These are phyloP conservation scores for Timandra comae DNA, from an alignment of 2,888 invertebrate genomes.

Conservation along the genomic window DNA sequence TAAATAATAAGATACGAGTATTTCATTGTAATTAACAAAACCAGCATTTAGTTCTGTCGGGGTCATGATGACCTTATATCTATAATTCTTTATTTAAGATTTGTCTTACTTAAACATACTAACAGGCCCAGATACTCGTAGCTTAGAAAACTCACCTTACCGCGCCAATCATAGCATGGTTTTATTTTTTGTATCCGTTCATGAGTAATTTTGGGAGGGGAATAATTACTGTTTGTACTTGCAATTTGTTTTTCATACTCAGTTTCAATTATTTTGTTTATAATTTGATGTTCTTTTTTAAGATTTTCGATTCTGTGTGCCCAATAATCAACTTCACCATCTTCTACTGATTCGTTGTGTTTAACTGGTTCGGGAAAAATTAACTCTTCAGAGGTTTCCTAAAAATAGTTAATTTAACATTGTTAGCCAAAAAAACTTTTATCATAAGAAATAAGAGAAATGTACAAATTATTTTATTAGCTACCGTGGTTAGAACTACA, in stretches of 20 bases:
- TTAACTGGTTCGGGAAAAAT: slow-evolving; percentile 27
- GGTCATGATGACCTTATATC: no score
- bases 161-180: slow-evolving; percentile 56
- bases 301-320: slow-evolving; percentile 51
- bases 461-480: no score
- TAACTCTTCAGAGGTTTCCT: slow-evolving; percentile 38
- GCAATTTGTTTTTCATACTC: slow-evolving; percentile 60
- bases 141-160: no score
- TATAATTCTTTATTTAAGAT: no score
- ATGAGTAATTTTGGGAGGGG: slow-evolving; percentile 36
- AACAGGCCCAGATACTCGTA: no score
- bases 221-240: slow-evolving; percentile 38
- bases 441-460: neutral
- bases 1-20: neutral
- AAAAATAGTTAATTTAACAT: slow-evolving; percentile 5
- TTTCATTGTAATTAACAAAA: no score
- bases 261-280: slow-evolving; percentile 58
- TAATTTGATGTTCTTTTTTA: slow-evolving; percentile 58
- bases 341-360: slow-evolving; percentile 24
- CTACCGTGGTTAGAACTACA: neutral
- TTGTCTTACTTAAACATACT: neutral
- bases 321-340: slow-evolving; percentile 56
- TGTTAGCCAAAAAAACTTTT: no score
- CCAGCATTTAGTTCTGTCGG: no score
- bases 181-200: slow-evolving; percentile 52